Evolutionary conservation across 2,888 invertebrate species (phyloP).

Genomic region (Yponomeuta evonymella): DNA sequence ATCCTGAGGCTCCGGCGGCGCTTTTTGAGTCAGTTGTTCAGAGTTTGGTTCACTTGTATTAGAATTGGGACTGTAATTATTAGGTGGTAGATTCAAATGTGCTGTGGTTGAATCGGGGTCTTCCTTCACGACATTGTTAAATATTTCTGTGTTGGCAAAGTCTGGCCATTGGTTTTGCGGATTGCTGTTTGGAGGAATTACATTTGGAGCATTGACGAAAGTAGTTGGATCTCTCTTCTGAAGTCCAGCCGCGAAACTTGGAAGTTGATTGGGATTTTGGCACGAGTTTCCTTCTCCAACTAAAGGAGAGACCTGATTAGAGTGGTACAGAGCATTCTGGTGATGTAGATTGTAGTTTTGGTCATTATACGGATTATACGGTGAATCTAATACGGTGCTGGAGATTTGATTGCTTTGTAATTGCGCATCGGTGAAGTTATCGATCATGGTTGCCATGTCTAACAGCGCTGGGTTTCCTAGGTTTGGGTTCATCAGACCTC

Average conservation of each 20-base stretch:
- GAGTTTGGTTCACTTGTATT: conserved; percentile 68
- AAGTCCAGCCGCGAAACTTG: conserved; percentile 58
- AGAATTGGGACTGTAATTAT: conserved; percentile 71
- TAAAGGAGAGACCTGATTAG: conserved; percentile 72
- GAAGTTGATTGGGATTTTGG: conserved; percentile 61
- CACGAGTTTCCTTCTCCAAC: conserved; percentile 52
- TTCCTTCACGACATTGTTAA: conserved; percentile 78
- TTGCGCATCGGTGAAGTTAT: conserved; percentile 85
- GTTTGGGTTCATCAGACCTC: conserved; percentile 66
- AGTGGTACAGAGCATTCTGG: conserved; percentile 77
- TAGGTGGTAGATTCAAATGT: conserved; percentile 62
- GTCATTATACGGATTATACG: conserved; percentile 76
- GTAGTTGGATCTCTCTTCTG: conserved; percentile 53
- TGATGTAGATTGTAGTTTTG: conserved; percentile 81
- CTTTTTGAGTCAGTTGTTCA: conserved; percentile 50
- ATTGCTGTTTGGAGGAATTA: conserved; percentile 31
- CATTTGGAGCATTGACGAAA: conserved; percentile 9
- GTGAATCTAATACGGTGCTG: conserved; percentile 86
- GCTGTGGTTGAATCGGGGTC: conserved; percentile 86
- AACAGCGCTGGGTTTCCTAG: conserved; percentile 76
- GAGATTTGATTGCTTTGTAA: conserved; percentile 91
- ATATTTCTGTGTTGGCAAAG: conserved; percentile 60
- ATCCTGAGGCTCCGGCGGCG: conserved; percentile 38
- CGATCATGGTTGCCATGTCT: conserved; percentile 86
- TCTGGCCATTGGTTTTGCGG: conserved; percentile 66